Conservation (phyloP, 2,797 vertebrate genomes). For the Poliocrania exsul region DNA sequence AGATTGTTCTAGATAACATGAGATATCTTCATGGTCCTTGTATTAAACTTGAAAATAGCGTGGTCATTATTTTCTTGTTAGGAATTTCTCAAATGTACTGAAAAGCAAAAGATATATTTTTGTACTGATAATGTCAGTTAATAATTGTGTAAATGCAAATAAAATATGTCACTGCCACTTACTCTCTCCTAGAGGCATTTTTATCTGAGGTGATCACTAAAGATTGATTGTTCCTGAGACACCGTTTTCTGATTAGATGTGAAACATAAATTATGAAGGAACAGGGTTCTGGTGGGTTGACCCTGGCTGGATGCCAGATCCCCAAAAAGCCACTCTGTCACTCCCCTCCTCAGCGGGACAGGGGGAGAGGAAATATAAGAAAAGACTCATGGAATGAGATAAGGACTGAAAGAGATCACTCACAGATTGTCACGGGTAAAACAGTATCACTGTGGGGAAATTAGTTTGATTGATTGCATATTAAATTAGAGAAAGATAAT, state of each 20-base stretch:
- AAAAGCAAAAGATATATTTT: neutral
- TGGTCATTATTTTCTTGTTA: neutral
- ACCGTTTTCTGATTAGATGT: neutral
- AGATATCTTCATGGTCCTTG: neutral
- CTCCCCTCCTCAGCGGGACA: neutral
- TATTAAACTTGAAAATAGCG: neutral
- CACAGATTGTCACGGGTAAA: neutral
- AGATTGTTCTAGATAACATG: neutral
- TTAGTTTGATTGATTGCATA: neutral
- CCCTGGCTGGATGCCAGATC: neutral
- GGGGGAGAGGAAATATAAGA: neutral
- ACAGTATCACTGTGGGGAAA: neutral
- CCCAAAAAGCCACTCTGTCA: neutral
- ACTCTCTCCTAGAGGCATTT: neutral
- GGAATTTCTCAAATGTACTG: neutral
- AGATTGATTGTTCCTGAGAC: neutral
- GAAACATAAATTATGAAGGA: neutral
- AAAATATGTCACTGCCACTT: neutral
- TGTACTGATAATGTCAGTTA: neutral
- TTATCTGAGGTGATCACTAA: neutral
- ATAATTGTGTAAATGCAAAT: neutral
- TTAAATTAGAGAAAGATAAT: neutral
- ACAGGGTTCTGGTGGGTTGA: neutral
- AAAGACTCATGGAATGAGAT: rapidly evolving
- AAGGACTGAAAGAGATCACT: neutral